A percentile compares a stretch with the other conserved stretches of the same genome.
Evolutionary conservation across 2,113 vertebrate species (phyloP).

Genomic region (Sakesphorus luctuosus): DNA sequence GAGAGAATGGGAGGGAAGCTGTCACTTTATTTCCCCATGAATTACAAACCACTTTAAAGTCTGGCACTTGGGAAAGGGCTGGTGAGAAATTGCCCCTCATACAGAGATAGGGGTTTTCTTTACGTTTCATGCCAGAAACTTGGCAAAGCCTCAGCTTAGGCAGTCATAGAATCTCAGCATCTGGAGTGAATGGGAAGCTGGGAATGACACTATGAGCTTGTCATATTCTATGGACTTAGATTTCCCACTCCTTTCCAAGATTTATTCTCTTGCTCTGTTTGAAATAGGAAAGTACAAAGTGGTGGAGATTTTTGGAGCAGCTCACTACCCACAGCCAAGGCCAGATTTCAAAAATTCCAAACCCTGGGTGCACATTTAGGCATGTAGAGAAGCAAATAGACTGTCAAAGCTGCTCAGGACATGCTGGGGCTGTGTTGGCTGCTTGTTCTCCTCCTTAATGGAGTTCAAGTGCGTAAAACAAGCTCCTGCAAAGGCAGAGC

Average conservation of each 20-base stretch:
- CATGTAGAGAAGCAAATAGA: slow-evolving; percentile 10
- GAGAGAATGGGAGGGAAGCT: slow-evolving; percentile 59
- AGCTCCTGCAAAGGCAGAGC: neutral
- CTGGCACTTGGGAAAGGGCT: slow-evolving; percentile 25
- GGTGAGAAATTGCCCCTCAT: slow-evolving; percentile 49
- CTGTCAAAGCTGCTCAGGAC: neutral
- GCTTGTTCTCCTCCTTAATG: neutral
- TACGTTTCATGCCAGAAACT: slow-evolving; percentile 19
- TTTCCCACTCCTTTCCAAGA: neutral
- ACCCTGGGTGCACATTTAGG: neutral
- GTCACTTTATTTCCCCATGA: slow-evolving; percentile 75
- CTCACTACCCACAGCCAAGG: neutral
- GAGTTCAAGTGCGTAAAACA: neutral
- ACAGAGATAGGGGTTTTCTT: slow-evolving; percentile 54
- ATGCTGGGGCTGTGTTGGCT: neutral
- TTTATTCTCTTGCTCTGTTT: neutral
- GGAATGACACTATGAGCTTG: neutral
- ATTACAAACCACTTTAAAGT: slow-evolving; percentile 76
- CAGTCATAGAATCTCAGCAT: neutral
- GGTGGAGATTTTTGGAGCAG: neutral
- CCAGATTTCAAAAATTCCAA: neutral
- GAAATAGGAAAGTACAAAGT: neutral
- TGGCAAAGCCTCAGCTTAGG: slow-evolving; percentile 14
- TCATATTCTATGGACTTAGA: neutral
- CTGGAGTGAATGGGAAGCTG: neutral